These are phyloP conservation scores for Opisthograptis luteolata DNA, from an alignment of 2,888 invertebrate species.

Conservation along the genomic window DNA sequence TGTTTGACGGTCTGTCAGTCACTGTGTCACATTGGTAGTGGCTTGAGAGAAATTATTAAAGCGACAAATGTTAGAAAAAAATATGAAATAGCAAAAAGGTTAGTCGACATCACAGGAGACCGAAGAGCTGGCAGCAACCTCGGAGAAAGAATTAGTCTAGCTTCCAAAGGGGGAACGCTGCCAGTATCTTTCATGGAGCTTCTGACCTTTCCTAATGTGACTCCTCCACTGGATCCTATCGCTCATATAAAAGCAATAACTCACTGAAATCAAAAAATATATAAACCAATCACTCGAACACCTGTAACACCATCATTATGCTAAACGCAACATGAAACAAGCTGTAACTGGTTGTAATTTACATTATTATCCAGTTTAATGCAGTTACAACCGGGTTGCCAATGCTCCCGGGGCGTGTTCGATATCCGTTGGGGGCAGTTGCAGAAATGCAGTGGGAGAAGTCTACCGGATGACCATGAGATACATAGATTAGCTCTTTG, in stretches of 20 bases:
- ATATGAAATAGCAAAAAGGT: too few relatives aligned
- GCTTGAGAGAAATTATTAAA: neutral
- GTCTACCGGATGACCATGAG: neutral
- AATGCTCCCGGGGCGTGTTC: slow-evolving; percentile 38
- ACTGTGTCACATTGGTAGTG: too few relatives aligned
- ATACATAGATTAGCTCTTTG: too few relatives aligned
- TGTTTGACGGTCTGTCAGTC: slow-evolving; percentile 8
- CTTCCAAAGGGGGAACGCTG: too few relatives aligned
- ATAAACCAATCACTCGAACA: slow-evolving; percentile 4
- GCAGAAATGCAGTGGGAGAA: neutral
- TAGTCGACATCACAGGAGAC: too few relatives aligned
- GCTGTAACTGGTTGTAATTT: slow-evolving; percentile 59
- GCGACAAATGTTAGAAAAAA: too few relatives aligned
- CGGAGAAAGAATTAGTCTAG: too few relatives aligned
- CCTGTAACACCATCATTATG: slow-evolving; percentile 34
- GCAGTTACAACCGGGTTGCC: slow-evolving; percentile 57
- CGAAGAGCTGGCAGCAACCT: too few relatives aligned
- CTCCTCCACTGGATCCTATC: too few relatives aligned
- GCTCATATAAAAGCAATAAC: neutral
- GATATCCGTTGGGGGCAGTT: slow-evolving; percentile 6
- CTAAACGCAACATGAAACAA: slow-evolving; percentile 35
- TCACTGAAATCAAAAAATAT: neutral
- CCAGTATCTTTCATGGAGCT: too few relatives aligned
- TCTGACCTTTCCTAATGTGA: neutral
- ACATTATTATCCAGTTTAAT: slow-evolving; percentile 60